Conservation (phyloP, 2,888 invertebrate genomes). For the Calliphora vomitoria region DNA sequence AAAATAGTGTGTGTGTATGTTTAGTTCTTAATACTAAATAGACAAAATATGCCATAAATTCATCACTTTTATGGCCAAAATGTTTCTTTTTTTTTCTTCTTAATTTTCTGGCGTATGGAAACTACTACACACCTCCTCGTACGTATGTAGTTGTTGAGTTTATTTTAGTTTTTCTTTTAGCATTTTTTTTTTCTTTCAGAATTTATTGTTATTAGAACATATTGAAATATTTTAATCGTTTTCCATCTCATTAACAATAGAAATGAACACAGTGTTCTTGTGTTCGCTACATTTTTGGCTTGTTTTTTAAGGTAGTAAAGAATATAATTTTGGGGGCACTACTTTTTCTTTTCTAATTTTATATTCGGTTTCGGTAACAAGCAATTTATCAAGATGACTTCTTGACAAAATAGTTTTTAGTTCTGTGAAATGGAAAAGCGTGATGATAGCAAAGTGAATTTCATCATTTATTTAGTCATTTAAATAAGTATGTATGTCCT, state of each 20-base stretch:
- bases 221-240: slow-evolving; percentile 45
- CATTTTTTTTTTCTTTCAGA: neutral
- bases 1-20: neutral
- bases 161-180: slow-evolving; percentile 30
- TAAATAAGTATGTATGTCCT: neutral
- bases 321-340: neutral
- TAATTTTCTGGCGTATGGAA: slow-evolving; percentile 9
- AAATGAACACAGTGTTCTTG: slow-evolving; percentile 3
- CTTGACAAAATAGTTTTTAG: neutral
- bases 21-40: slow-evolving; percentile 44
- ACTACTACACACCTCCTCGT: slow-evolving; percentile 17
- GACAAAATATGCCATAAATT: slow-evolving; percentile 62
- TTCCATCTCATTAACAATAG: slow-evolving; percentile 26
- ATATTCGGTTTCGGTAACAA: neutral
- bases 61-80: slow-evolving; percentile 59
- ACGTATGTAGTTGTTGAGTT: neutral
- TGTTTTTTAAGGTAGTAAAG: slow-evolving; percentile 8
- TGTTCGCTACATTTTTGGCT: neutral
- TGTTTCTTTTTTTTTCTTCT: neutral
- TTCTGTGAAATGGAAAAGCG: neutral
- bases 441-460: neutral
- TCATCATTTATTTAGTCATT: neutral
- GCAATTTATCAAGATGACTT: neutral
- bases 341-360: neutral
- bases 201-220: slow-evolving; percentile 36